Base-by-base conservation (phyloP, 2,113 vertebrate species). In the Taurulus bubalis region DNA sequence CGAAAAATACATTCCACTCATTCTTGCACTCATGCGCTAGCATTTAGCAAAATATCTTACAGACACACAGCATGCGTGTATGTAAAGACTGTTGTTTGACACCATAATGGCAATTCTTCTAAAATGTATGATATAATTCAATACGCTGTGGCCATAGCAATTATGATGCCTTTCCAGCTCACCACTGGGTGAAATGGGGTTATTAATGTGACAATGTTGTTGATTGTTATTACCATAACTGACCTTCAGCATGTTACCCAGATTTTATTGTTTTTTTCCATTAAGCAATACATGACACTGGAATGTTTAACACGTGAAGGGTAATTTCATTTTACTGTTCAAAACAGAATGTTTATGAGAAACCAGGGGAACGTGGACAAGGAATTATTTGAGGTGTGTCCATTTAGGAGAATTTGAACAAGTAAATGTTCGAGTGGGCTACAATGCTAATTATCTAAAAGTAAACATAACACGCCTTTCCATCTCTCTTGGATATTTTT, bases 51-150 rank as follows among this genome's bases (percentile, higher is more conserved):
- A 20, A 74, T 53, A 91, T 94, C 92, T 89, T 88, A 71, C 77
- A 85, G 82, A 72, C 84, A 63, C 82, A 36, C 82, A 80, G 82
- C 75, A 89, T 70, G 49, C 72, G 76, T 87, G 79, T 85, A 90
- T 95, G 90, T 92, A 91, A 91, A 91, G 92, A 91, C 90, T 85
- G 87, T 93, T 94, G 93, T 94, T 83, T 85, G 45, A 64, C 71
- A 40, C 72, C 71, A 78, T 73, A 89, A 82, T 58, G 84, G 77
- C 51, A 30, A 91, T 94, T 91, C 82, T 90, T 88, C 81, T 83
- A 83, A 86, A 74, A 90, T 92, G 81, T 89, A 87, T 85, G 72
- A 90, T 91, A 92, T 94, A 91, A 93, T 92, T 90, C 83, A 94
- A 92, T 89, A 86, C 77, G 53, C 82, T 84, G 40, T 34, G 85